Evolutionary conservation across 2,113 vertebrate genomes (phyloP).

Genomic region (Lipophrys pholis): DNA sequence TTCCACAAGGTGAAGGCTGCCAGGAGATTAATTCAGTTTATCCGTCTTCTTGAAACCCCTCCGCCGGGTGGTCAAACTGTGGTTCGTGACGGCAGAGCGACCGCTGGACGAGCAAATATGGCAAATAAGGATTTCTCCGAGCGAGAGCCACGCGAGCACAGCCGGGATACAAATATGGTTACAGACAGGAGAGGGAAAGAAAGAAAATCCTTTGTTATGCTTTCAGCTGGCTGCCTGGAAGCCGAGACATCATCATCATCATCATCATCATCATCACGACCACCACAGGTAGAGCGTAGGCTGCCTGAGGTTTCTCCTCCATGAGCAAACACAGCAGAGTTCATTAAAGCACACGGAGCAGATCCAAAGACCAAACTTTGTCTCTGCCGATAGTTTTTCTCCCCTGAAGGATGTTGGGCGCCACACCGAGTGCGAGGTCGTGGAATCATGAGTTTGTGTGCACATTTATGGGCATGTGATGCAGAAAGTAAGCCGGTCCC

Average conservation of each 20-base stretch:
- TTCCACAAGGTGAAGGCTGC: background rate
- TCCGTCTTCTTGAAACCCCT: background rate
- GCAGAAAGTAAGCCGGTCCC: conserved; percentile 14
- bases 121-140: background rate
- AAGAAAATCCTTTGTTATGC: conserved; percentile 67
- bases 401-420: background rate
- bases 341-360: conserved; percentile 38
- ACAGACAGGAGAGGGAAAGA: conserved; percentile 14
- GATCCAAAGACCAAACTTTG: conserved; percentile 15
- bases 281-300: too few species aligned
- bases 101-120: conserved; percentile 3
- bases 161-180: conserved; percentile 49
- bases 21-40: conserved; percentile 29
- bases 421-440: conserved; percentile 12
- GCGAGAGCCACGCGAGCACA: background rate
- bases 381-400: background rate
- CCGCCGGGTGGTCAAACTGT: background rate
- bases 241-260: conserved; percentile 25
- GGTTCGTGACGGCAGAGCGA: background rate
- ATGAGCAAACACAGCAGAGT: conserved; percentile 27
- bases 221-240: conserved; percentile 38
- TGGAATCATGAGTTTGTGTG: conserved; percentile 30
- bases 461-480: conserved; percentile 20
- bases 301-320: conserved; percentile 17
- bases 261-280: too few species aligned